Percentiles rank a stretch among this genome's conserved stretches.
Conservation (phyloP, 2,888 invertebrate genomes). For the Meteorus colon region DNA sequence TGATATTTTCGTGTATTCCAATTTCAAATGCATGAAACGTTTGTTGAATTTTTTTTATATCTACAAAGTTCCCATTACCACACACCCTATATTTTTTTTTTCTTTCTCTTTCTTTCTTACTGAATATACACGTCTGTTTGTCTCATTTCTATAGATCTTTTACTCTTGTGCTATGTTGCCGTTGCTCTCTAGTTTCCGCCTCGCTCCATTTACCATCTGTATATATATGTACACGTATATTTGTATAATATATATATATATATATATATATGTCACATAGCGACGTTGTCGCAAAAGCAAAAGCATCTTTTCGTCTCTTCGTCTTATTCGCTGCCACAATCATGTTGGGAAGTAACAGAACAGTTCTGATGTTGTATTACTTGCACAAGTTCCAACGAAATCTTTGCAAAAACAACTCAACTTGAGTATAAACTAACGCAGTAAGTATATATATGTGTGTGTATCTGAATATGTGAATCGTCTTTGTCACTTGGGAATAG, state of each 20-base stretch:
- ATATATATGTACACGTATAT: background rate
- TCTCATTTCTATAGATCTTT: conserved; percentile 25
- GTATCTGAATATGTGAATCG: background rate
- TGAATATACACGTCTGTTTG: conserved; percentile 11
- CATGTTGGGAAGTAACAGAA: conserved; percentile 6
- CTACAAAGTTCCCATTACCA: conserved; percentile 41
- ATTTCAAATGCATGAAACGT: conserved; percentile 41
- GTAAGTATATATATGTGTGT: background rate
- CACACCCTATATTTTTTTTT: conserved; percentile 23
- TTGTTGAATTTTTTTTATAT: conserved; percentile 12
- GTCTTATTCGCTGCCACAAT: conserved; percentile 14
- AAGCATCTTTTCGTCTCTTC: background rate
- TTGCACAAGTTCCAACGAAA: background rate
- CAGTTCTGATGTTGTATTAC: conserved; percentile 18
- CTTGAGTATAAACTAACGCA: background rate
- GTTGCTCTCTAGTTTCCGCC: conserved; percentile 21
- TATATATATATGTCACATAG: background rate
- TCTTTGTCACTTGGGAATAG: conserved; percentile 3
- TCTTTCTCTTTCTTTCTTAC: background rate
- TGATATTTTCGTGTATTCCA: conserved; percentile 20
- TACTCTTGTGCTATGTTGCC: conserved; percentile 13
- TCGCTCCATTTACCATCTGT: conserved; percentile 25
- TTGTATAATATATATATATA: conserved; percentile 8
- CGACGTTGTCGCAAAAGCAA: conserved; percentile 1
- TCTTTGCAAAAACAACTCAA: conserved; percentile 16